Conservation (phyloP, 2,888 invertebrate species). For the Congeria kusceri region DNA sequence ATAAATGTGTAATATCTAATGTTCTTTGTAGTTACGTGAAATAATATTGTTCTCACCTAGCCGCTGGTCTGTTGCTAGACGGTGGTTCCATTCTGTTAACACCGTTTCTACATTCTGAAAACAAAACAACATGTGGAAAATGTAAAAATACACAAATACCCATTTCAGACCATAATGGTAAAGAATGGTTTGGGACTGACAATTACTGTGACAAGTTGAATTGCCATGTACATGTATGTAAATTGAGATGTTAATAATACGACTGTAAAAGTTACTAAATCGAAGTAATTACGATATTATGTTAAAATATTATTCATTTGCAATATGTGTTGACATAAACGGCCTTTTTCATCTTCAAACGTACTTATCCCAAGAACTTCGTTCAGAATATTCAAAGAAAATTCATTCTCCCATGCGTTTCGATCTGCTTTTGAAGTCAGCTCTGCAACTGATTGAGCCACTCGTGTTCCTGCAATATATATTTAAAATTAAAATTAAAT, state of each 20-base stretch:
- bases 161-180: neutral
- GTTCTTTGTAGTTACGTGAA: neutral
- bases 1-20: neutral
- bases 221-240: no score
- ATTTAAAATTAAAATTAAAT: no score
- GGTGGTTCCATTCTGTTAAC: slow-evolving; percentile 13
- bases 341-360: no score
- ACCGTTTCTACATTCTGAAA: slow-evolving; percentile 16
- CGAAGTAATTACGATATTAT: slow-evolving; percentile 31
- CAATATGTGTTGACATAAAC: neutral
- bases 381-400: slow-evolving; percentile 40
- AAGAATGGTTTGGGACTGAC: neutral
- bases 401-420: slow-evolving; percentile 54
- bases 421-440: slow-evolving; percentile 42
- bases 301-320: neutral
- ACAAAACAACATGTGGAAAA: neutral
- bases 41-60: slow-evolving; percentile 20
- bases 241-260: no score
- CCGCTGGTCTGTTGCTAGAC: slow-evolving; percentile 17
- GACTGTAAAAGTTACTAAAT: no score
- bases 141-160: no score
- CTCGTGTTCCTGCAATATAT: neutral
- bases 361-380: slow-evolving; percentile 26
- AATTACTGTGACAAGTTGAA: neutral
- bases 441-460: neutral